phyloP scores from a whole-genome alignment of 2,888 invertebrate species.

The Dasypogon diadema region DNA sequence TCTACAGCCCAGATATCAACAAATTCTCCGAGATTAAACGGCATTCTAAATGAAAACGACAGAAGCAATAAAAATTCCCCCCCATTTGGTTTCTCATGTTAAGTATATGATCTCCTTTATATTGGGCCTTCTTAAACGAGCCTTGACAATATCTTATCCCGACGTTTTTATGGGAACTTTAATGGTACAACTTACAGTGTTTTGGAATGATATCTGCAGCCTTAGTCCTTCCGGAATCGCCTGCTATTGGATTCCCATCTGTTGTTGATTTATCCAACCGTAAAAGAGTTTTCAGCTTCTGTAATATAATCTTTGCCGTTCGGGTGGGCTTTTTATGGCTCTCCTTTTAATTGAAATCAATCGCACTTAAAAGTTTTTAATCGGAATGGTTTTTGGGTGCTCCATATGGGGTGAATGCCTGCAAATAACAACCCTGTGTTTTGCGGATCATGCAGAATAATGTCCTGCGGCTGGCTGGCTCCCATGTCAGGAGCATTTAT shows the following conservation, averaged over 20 bases:
- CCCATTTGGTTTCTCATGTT: conserved; percentile 14
- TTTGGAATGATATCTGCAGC: conserved; percentile 22
- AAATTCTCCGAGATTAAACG: conserved; percentile 26
- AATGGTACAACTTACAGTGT: conserved; percentile 44
- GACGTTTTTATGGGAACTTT: conserved; percentile 48
- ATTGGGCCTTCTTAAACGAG: conserved; percentile 38
- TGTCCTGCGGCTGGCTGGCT: conserved; percentile 45
- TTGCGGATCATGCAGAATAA: conserved; percentile 43
- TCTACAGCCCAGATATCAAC: conserved; percentile 3
- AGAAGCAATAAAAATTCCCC: conserved; percentile 33
- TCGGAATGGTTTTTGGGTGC: neutral
- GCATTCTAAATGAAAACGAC: conserved; percentile 47
- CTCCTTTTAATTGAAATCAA: conserved; percentile 42
- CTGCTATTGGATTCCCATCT: conserved; percentile 37
- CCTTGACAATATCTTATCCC: conserved; percentile 47
- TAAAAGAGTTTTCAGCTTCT: conserved; percentile 19
- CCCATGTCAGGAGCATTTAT: conserved; percentile 29
- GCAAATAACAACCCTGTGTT: conserved; percentile 4
- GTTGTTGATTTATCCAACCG: conserved; percentile 44
- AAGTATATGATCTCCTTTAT: conserved; percentile 48
- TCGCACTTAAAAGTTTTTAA: conserved; percentile 30
- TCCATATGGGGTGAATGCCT: neutral
- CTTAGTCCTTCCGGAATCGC: neutral
- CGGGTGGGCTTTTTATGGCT: conserved; percentile 12
- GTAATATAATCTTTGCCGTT: conserved; percentile 7